phyloP scores from a whole-genome alignment of 2,113 vertebrate species.

The Corydoras sp. region DNA sequence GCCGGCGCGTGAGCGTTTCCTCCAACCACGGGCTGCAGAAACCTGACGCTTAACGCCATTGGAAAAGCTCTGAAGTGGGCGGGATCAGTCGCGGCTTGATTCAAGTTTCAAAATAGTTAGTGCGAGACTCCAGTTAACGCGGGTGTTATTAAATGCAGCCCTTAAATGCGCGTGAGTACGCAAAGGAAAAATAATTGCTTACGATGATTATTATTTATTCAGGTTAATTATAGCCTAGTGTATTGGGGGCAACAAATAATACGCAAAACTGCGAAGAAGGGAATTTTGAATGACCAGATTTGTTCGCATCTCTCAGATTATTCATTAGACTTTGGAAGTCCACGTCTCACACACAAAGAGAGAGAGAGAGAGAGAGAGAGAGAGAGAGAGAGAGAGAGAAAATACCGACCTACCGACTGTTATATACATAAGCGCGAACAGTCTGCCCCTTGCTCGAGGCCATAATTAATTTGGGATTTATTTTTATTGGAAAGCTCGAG shows the following conservation, averaged over 20 bases:
- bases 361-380: constrained; percentile 41
- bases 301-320: constrained; percentile 35
- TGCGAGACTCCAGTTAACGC: constrained; percentile 16
- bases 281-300: constrained; percentile 16
- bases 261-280: not conserved
- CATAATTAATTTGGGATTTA: constrained; percentile 99
- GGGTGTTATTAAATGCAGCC: not conserved
- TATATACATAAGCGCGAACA: constrained; percentile 77
- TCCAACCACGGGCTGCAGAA: constrained; percentile 59
- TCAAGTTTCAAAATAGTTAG: constrained; percentile 24
- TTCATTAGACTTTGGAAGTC: constrained; percentile 51
- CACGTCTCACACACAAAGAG: constrained; percentile 51
- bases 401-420: constrained; percentile 75
- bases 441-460: constrained; percentile 92
- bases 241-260: too few relatives aligned
- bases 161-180: too few relatives aligned
- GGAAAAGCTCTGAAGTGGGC: constrained; percentile 49
- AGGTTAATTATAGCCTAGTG: too few relatives aligned
- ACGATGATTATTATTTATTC: too few relatives aligned
- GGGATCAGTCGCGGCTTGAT: constrained; percentile 12
- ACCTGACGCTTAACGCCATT: constrained; percentile 56
- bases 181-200: too few relatives aligned
- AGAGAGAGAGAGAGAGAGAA: constrained; percentile 15
- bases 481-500: constrained; percentile 97
- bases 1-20: constrained; percentile 68